phyloP scores from a whole-genome alignment of 2,113 vertebrate genomes.

The Anoura caudifer region DNA sequence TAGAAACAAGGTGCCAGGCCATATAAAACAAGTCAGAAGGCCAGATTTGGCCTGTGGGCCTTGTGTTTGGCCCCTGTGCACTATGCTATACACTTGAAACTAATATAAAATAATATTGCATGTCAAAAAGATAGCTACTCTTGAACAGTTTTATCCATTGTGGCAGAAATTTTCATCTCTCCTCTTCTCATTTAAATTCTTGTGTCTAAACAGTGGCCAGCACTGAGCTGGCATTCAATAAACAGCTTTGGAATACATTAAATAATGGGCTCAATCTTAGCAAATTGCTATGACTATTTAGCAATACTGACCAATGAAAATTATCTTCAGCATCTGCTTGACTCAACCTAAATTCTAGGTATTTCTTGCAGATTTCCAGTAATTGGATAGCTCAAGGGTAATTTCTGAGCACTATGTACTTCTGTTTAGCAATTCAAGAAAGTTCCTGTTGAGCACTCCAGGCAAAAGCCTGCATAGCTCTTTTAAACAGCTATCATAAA shows the following conservation, averaged over 20 bases:
- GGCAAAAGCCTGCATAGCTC: background rate
- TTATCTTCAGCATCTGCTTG: background rate
- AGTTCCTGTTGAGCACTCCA: background rate
- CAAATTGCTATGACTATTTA: background rate
- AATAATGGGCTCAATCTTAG: background rate
- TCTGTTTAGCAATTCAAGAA: background rate
- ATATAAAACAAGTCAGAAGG: too few relatives aligned
- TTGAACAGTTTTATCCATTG: background rate
- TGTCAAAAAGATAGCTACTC: background rate
- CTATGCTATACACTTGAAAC: background rate
- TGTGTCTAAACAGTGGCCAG: background rate
- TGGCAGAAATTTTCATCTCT: background rate
- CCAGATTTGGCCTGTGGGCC: too few relatives aligned
- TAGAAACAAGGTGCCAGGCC: too few relatives aligned
- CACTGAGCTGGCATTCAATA: background rate
- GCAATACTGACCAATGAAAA: background rate
- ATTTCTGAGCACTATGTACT: background rate
- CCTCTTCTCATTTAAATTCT: background rate
- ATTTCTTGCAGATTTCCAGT: background rate
- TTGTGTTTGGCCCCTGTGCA: too few relatives aligned
- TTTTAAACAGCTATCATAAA: background rate
- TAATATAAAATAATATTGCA: background rate
- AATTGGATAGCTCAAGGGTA: background rate
- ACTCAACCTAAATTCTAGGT: background rate
- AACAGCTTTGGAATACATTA: background rate